These are phyloP conservation scores for Drosophila guanche DNA, from an alignment of 1,140 invertebrate genomes.

Conservation along the genomic window DNA sequence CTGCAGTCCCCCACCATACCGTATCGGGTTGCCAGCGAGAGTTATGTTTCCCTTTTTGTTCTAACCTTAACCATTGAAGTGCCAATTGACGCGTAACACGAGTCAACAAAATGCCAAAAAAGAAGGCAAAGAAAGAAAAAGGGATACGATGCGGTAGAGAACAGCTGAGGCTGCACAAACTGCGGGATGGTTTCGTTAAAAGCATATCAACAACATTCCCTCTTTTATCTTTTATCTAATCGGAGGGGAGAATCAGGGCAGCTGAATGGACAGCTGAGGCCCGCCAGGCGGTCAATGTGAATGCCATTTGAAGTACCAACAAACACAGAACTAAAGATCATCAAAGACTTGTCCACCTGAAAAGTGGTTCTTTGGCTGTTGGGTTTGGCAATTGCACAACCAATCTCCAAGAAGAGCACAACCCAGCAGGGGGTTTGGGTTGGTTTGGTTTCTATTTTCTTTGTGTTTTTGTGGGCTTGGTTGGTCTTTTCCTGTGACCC, in stretches of 20 bases:
- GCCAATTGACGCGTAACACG: conserved; percentile 69
- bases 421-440: conserved; percentile 20
- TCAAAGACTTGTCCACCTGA: conserved; percentile 29
- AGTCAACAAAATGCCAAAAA: conserved; percentile 57
- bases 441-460: conserved; percentile 2
- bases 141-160: not conserved
- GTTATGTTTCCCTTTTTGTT: conserved; percentile 6
- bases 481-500: conserved; percentile 32
- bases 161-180: conserved; percentile 29
- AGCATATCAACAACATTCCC: too few species aligned
- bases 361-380: not conserved
- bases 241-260: conserved; percentile 33
- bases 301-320: not conserved
- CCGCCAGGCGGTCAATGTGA: not conserved
- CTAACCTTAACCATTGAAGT: conserved; percentile 18
- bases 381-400: conserved; percentile 3
- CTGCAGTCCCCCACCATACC: not conserved
- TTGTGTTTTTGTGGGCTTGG: conserved; percentile 15
- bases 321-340: not conserved
- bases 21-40: not conserved
- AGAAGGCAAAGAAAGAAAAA: conserved; percentile 15
- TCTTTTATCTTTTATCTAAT: conserved; percentile 33
- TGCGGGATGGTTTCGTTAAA: too few species aligned
- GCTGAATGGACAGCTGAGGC: conserved; percentile 21
- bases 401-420: conserved; percentile 15